Percentiles rank a stretch among this genome's conserved stretches.
phyloP scores from a whole-genome alignment of 64 coral and sea anemone species.

The Orbicella faveolata region DNA sequence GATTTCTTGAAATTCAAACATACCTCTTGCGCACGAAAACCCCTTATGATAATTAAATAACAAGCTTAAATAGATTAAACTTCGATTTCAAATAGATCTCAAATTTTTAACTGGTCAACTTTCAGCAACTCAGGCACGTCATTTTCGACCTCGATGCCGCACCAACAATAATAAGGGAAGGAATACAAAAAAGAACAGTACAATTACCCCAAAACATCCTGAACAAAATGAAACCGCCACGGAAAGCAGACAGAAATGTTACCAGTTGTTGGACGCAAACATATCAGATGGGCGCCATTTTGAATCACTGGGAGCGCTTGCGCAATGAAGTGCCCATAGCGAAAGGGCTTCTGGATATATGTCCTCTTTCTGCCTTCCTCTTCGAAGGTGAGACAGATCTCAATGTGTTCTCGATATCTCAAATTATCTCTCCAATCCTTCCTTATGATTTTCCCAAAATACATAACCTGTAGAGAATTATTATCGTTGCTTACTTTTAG shows the following conservation, averaged over 20 bases:
- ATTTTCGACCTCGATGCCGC: not conserved
- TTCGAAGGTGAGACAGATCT: conserved; percentile 60
- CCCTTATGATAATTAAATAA: too few species aligned
- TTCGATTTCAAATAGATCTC: too few species aligned
- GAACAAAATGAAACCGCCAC: conserved; percentile 1
- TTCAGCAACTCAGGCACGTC: not conserved
- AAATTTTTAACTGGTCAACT: too few species aligned
- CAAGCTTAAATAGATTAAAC: too few species aligned
- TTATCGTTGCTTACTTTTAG: not conserved
- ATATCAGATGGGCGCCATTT: conserved; percentile 63
- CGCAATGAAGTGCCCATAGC: not conserved
- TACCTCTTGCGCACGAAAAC: too few species aligned
- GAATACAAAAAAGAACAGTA: not conserved
- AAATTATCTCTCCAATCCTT: conserved; percentile 67
- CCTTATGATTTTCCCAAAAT: not conserved
- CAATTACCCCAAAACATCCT: conserved; percentile 99
- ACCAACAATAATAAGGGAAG: not conserved
- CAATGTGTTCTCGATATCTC: conserved; percentile 42
- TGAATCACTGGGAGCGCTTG: conserved; percentile 60
- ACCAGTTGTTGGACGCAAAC: not conserved
- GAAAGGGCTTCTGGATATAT: conserved; percentile 57
- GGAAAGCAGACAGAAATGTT: conserved; percentile 6
- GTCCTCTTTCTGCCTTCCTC: conserved; percentile 82
- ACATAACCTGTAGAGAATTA: not conserved
- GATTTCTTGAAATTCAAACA: too few species aligned